Percentiles rank a stretch among this genome's conserved stretches.
Conservation (phyloP, 2,113 vertebrate species). For the Danio rerio region DNA sequence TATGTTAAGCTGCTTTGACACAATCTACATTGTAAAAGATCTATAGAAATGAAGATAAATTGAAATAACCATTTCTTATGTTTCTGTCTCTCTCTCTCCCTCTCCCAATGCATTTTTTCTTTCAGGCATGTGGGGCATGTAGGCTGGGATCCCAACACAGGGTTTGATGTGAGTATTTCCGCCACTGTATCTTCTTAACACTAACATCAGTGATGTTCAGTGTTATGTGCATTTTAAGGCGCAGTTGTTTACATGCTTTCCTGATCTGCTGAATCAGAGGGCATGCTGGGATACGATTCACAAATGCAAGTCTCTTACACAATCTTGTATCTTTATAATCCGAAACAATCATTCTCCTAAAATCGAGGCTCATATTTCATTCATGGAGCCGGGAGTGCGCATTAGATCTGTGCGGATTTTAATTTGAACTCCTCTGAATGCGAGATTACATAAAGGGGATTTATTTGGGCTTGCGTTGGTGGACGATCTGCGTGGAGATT, state of each 20-base stretch:
- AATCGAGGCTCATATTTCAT: slow-evolving; percentile 41
- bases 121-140: slow-evolving; percentile 95
- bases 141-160: slow-evolving; percentile 98
- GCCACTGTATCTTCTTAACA: background rate
- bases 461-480: background rate
- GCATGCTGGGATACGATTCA: background rate
- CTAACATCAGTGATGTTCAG: background rate
- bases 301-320: slow-evolving; percentile 56
- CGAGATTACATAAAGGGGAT: slow-evolving; percentile 37
- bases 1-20: no score
- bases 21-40: no score
- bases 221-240: no score
- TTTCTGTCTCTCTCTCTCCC: no score
- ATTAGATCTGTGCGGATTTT: slow-evolving; percentile 42
- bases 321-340: slow-evolving; percentile 67
- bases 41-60: no score
- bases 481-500: background rate
- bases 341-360: slow-evolving; percentile 53
- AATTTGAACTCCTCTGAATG: background rate
- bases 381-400: slow-evolving; percentile 39
- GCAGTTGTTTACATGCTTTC: background rate
- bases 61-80: no score
- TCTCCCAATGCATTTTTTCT: background rate
- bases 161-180: slow-evolving; percentile 92
- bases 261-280: background rate